These are phyloP conservation scores for Drosophila infuscata DNA, from an alignment of 2,888 invertebrate genomes.

Conservation along the genomic window DNA sequence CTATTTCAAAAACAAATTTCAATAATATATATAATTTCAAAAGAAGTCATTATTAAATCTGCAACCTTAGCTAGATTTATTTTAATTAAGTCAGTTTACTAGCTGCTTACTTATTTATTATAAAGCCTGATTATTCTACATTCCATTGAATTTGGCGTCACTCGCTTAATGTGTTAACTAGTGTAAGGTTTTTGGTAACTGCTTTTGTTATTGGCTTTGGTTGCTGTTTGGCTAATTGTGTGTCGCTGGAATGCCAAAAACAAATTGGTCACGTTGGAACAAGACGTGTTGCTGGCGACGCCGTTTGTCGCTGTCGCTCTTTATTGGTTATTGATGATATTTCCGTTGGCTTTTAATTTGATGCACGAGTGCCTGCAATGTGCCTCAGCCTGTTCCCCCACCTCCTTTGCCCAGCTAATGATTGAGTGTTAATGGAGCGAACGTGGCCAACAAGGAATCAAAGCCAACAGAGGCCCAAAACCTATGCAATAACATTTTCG, in stretches of 20 bases:
- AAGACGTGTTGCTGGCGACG: slow-evolving; percentile 32
- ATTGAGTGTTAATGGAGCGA: slow-evolving; percentile 75
- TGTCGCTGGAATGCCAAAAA: slow-evolving; percentile 56
- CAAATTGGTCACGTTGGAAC: slow-evolving; percentile 67
- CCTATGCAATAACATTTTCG: slow-evolving; percentile 45
- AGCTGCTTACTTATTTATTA: neutral
- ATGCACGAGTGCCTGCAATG: slow-evolving; percentile 69
- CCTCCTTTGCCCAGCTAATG: slow-evolving; percentile 48
- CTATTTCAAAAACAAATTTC: neutral
- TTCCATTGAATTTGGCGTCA: neutral
- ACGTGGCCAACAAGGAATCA: slow-evolving; percentile 61
- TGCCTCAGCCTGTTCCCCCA: neutral
- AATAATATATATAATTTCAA: neutral
- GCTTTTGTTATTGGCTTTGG: slow-evolving; percentile 25
- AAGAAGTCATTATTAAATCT: neutral
- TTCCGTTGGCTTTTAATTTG: slow-evolving; percentile 67
- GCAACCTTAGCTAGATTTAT: neutral
- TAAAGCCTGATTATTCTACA: neutral
- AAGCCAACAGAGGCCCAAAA: slow-evolving; percentile 27
- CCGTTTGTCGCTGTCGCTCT: slow-evolving; percentile 43
- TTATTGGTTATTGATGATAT: slow-evolving; percentile 70
- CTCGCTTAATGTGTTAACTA: slow-evolving; percentile 6
- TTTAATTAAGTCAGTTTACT: neutral
- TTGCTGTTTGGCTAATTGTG: slow-evolving; percentile 61
- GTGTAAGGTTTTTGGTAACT: slow-evolving; percentile 29